Percentiles rank a stretch among this genome's conserved stretches.
Evolutionary conservation across 1,140 invertebrate species (phyloP).

Genomic region (Lepidurus couesii): DNA sequence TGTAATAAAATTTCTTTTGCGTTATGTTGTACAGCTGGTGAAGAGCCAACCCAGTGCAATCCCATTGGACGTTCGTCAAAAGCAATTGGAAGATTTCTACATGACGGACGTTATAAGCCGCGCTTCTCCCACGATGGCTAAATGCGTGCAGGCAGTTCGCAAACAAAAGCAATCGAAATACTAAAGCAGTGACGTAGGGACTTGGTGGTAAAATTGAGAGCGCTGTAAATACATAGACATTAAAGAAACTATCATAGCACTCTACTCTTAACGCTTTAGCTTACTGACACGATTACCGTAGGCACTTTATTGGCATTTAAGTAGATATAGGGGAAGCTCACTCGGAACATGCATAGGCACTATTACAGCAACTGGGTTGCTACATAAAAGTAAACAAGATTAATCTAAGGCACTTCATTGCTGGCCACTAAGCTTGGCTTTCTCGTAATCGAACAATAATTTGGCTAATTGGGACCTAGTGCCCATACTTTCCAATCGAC

Average conservation of each 20-base stretch:
- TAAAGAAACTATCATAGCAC: neutral
- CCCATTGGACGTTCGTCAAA: conserved; percentile 69
- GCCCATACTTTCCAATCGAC: conserved; percentile 30
- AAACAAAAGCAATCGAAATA: conserved; percentile 62
- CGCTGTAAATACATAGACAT: conserved; percentile 19
- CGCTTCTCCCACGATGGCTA: conserved; percentile 97
- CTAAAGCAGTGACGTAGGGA: conserved; percentile 26
- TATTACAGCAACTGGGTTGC: neutral
- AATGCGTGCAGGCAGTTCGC: conserved; percentile 85
- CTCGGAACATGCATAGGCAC: neutral
- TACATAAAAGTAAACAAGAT: neutral
- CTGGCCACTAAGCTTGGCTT: neutral
- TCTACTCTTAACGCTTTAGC: too few species aligned
- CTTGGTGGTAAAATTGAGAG: conserved; percentile 13
- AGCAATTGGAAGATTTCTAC: conserved; percentile 87
- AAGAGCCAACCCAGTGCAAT: conserved; percentile 52
- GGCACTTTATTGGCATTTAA: neutral
- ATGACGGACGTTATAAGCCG: conserved; percentile 96
- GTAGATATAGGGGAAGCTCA: neutral
- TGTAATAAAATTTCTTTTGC: conserved; percentile 25
- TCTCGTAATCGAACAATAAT: conserved; percentile 12
- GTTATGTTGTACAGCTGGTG: conserved; percentile 49
- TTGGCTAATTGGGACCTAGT: conserved; percentile 34
- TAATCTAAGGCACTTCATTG: neutral
- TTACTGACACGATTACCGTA: neutral